Conservation (phyloP, 2,797 vertebrate species). For the Halcyon leucocephala region DNA sequence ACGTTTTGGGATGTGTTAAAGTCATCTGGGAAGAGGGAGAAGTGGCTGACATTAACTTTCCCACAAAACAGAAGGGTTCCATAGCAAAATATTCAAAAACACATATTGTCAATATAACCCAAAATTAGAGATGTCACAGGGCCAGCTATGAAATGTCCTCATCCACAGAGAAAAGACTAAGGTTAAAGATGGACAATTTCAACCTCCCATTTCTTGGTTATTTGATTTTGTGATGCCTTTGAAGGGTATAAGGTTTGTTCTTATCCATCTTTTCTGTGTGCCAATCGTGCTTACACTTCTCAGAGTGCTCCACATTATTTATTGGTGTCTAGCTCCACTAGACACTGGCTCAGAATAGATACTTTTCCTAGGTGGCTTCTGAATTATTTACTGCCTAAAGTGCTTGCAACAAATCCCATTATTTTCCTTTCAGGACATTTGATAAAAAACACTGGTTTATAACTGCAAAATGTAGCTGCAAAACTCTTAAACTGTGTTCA, state of each 20-base stretch:
- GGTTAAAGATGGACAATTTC: background rate
- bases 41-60: background rate
- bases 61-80: background rate
- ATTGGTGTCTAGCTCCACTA: background rate
- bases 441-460: background rate
- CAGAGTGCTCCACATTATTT: background rate
- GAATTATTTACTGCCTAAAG: background rate
- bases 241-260: background rate
- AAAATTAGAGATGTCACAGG: background rate
- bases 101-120: background rate
- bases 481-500: background rate
- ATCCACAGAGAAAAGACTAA: background rate
- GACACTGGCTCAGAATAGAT: background rate
- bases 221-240: background rate
- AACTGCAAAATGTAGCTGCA: background rate
- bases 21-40: background rate
- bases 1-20: background rate
- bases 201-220: rapidly evolving
- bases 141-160: background rate
- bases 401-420: background rate
- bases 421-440: background rate
- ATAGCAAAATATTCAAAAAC: background rate
- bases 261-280: background rate
- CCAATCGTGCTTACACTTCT: background rate
- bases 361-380: background rate